Percentiles rank a stretch among this genome's conserved stretches.
These are phyloP conservation scores for Tichodroma muraria DNA, from an alignment of 2,113 vertebrate genomes.

Conservation along the genomic window DNA sequence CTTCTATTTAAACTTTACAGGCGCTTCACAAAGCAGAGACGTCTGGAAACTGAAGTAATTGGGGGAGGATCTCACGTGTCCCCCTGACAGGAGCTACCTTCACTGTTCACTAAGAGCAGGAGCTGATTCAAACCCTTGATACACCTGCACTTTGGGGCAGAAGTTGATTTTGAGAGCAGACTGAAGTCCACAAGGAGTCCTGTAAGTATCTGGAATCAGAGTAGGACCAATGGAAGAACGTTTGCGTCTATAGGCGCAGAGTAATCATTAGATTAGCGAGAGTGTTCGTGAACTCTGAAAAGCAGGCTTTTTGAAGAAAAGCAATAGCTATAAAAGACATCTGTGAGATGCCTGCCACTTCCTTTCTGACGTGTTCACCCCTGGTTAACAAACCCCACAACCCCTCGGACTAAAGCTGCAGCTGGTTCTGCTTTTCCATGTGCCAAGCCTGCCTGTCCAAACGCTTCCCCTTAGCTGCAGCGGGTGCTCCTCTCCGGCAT, in stretches of 20 bases:
- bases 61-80: accelerated
- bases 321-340: neutral
- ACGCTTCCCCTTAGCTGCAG: neutral
- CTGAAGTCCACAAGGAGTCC: neutral
- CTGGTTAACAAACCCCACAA: neutral
- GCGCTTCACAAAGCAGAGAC: neutral
- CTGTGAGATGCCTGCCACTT: neutral
- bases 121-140: neutral
- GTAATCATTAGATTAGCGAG: neutral
- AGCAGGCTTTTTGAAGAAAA: neutral
- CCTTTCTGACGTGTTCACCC: neutral
- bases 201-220: neutral
- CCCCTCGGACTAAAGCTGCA: neutral
- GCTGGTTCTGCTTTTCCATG: neutral
- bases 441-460: neutral
- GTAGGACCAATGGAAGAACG: no score
- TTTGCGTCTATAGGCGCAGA: neutral
- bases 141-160: neutral
- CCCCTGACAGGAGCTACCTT: neutral
- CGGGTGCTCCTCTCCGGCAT: neutral
- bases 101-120: neutral
- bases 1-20: neutral
- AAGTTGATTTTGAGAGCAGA: neutral
- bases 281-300: neutral
- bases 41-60: neutral